phyloP scores from a whole-genome alignment of 92 coral and sea anemone species.

The Palythoa caribaeorum region DNA sequence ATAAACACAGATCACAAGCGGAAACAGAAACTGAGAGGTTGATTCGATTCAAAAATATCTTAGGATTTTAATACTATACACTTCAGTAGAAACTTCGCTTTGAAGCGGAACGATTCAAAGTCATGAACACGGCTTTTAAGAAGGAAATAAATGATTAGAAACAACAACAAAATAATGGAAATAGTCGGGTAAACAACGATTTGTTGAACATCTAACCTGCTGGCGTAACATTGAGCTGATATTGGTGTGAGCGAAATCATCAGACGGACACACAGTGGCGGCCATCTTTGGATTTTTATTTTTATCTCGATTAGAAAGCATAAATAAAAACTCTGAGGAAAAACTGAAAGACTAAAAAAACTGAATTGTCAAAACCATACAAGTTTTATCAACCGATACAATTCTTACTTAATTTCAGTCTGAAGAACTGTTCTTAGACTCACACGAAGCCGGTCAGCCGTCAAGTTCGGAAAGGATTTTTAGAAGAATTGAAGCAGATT shows the following conservation, averaged over 20 bases:
- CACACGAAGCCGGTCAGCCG: neutral
- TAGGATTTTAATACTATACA: neutral
- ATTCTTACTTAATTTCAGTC: neutral
- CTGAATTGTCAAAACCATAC: neutral
- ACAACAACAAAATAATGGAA: neutral
- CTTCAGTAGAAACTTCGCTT: neutral
- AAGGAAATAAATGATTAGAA: neutral
- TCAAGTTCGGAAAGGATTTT: neutral
- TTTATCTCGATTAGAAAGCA: neutral
- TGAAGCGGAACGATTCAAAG: neutral
- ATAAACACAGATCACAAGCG: neutral
- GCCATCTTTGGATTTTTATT: slow-evolving; percentile 18
- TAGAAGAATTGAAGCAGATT: neutral
- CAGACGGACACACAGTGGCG: neutral
- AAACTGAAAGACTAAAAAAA: neutral
- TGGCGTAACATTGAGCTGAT: neutral
- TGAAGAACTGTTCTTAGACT: neutral
- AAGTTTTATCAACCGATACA: neutral
- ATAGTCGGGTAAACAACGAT: neutral
- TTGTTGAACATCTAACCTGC: neutral
- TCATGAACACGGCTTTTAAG: neutral
- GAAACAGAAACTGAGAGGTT: neutral
- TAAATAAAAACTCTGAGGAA: neutral
- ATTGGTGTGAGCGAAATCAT: neutral
- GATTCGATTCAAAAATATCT: neutral